Evolutionary conservation across 1,140 invertebrate species (phyloP), one percentile per base, ranked within the genome.

Genomic region (Macrotrachela quadricornifera): DNA sequence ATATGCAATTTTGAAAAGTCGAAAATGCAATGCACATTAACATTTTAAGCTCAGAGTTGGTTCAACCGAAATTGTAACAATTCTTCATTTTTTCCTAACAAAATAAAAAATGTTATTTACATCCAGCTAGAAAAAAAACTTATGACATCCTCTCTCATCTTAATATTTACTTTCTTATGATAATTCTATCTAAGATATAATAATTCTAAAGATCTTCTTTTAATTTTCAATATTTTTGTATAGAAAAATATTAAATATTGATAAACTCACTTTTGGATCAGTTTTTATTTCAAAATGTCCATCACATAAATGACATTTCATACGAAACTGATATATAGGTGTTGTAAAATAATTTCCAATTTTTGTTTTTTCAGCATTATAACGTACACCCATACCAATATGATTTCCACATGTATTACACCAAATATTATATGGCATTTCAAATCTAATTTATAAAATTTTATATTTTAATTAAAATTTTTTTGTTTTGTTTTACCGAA

Each of bases 391-490:
- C 87, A 94, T 96, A 21, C 90, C 94, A 58, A 99, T 90, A 65
- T 95, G 92, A 73, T 92, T 97, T 49, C 82, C 80, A 68, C 94
- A 99, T 36, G 90, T 90, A 49, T 88, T 81, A 62, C 90, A 95
- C 90, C 90, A 99, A 58, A 99, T 96, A 70, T 99, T 99, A 62
- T 91, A 99, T 1, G 94, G 94, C 88, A 99, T 92, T 73, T 99
- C 94, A 78, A 99, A 99, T 52, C 91, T 75, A 46, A 3, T 57
- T n/a, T n/a, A n/a, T n/a, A n/a, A n/a, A n/a, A n/a, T n/a, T n/a
- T n/a, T n/a, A n/a, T n/a, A n/a, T n/a, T n/a, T n/a, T n/a, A n/a
- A n/a, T n/a, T n/a, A n/a, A n/a, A n/a, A n/a, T n/a, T n/a, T n/a
- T n/a, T n/a, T n/a, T n/a, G n/a, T n/a, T n/a, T n/a, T n/a, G n/a